These are phyloP conservation scores for Rhamnusium bicolor DNA, from an alignment of 2,888 invertebrate genomes.

Conservation along the genomic window DNA sequence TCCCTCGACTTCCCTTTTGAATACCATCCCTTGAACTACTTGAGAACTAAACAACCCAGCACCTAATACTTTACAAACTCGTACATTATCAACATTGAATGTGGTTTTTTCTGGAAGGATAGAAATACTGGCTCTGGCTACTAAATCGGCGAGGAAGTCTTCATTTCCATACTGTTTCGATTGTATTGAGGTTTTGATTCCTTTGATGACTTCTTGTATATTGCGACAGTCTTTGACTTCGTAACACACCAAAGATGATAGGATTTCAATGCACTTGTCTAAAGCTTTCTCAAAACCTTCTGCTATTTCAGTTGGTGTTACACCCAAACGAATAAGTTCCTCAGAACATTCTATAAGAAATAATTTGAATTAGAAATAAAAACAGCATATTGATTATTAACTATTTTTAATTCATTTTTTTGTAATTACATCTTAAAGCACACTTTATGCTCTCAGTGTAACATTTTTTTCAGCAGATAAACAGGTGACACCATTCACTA, in stretches of 20 bases:
- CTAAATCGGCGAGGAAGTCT: constrained; percentile 89
- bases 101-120: constrained; percentile 88
- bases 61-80: constrained; percentile 94
- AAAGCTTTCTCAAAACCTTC: constrained; percentile 95
- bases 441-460: no score
- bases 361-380: constrained; percentile 11
- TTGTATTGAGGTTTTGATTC: constrained; percentile 89
- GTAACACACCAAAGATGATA: constrained; percentile 86
- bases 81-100: constrained; percentile 98
- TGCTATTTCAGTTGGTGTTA: constrained; percentile 96
- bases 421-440: no score
- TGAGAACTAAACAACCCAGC: constrained; percentile 85
- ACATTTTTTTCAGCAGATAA: no score
- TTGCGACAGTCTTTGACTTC: constrained; percentile 82
- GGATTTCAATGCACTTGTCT: constrained; percentile 90
- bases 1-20: constrained; percentile 96
- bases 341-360: constrained; percentile 83
- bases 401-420: no score
- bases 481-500: no score
- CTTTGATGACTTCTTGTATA: constrained; percentile 80
- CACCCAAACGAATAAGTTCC: constrained; percentile 92
- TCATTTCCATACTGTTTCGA: constrained; percentile 99
- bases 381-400: no score
- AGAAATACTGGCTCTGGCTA: constrained; percentile 91
- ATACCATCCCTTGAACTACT: constrained; percentile 97